Percentiles rank a stretch among this genome's conserved stretches.
Evolutionary conservation across 2,113 vertebrate genomes (phyloP).

Genomic region (Lepus timidus): DNA sequence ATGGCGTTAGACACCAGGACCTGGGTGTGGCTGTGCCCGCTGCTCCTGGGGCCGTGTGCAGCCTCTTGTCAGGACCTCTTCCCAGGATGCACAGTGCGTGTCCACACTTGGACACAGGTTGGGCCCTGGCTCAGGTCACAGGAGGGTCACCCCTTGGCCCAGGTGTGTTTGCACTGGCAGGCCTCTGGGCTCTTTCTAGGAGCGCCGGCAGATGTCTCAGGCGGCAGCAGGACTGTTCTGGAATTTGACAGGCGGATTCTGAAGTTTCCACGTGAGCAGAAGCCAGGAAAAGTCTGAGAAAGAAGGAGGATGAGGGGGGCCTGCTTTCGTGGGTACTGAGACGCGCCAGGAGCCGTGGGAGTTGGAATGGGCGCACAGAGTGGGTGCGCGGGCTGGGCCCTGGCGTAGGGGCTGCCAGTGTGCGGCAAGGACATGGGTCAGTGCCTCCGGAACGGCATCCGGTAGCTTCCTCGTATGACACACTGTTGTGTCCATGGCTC

Average conservation of each 20-base stretch:
- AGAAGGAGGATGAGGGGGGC: neutral
- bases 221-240: neutral
- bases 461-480: too few relatives aligned
- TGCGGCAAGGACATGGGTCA: too few relatives aligned
- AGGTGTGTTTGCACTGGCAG: neutral
- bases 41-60: too few relatives aligned
- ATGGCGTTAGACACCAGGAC: too few relatives aligned
- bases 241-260: neutral
- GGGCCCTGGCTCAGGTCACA: neutral
- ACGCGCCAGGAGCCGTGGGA: neutral
- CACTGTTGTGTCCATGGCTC: neutral
- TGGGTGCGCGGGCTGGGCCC: too few relatives aligned
- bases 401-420: too few relatives aligned
- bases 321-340: neutral
- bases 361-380: accelerated
- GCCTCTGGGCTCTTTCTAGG: neutral
- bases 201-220: neutral
- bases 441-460: too few relatives aligned
- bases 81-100: too few relatives aligned
- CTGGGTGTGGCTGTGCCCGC: too few relatives aligned
- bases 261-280: neutral
- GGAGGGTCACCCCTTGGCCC: neutral
- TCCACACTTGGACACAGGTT: too few relatives aligned
- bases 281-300: neutral
- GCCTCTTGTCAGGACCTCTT: too few relatives aligned